Percentiles rank a stretch among this genome's conserved stretches.
Conservation (phyloP, 1,140 invertebrate genomes). For the Macrocentrus cingulum region DNA sequence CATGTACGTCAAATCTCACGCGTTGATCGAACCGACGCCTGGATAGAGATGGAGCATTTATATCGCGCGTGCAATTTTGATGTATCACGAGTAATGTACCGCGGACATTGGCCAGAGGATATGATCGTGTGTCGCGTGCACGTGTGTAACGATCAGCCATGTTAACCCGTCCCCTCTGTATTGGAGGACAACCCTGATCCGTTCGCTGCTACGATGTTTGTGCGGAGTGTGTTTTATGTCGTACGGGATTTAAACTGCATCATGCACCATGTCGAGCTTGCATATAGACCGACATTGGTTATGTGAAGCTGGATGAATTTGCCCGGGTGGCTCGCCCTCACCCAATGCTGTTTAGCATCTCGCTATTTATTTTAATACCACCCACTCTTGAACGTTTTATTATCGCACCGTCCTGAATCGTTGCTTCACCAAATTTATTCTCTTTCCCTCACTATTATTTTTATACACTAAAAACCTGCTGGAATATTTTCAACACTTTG, state of each 20-base stretch:
- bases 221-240: slow-evolving; percentile 31
- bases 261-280: slow-evolving; percentile 1
- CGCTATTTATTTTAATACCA: slow-evolving; percentile 49
- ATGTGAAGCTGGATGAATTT: slow-evolving; percentile 24
- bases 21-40: not conserved
- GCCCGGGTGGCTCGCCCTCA: slow-evolving; percentile 21
- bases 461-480: too few species aligned
- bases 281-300: not conserved
- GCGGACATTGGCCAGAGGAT: not conserved
- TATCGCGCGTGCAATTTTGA: slow-evolving; percentile 36
- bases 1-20: not conserved
- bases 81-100: slow-evolving; percentile 30
- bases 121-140: slow-evolving; percentile 15
- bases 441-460: too few species aligned
- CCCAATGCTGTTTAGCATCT: slow-evolving; percentile 44
- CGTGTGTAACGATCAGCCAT: slow-evolving; percentile 11
- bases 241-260: not conserved
- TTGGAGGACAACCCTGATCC: slow-evolving; percentile 17
- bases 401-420: too few species aligned
- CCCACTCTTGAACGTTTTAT: slow-evolving; percentile 37
- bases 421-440: too few species aligned
- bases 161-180: slow-evolving; percentile 9
- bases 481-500: too few species aligned
- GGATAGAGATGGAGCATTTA: slow-evolving; percentile 27
- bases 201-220: slow-evolving; percentile 31